Conservation (phyloP, 2,113 vertebrate genomes). For the Aramus guarauna region DNA sequence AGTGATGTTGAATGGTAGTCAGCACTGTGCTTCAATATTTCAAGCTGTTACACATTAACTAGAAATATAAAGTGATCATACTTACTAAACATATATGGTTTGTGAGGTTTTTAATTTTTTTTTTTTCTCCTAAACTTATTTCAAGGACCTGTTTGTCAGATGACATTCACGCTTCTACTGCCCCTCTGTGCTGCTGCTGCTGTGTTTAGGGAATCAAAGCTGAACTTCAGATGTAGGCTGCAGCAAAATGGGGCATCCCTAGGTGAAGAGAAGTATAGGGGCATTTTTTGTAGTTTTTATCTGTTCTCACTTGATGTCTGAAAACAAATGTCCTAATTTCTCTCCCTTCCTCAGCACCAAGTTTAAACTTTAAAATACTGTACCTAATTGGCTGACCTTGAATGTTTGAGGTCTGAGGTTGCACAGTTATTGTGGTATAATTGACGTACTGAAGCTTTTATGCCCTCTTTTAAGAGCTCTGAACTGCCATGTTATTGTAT, state of each 20-base stretch:
- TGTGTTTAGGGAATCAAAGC: constrained; percentile 39
- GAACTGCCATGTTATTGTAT: constrained; percentile 45
- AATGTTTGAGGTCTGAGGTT: constrained; percentile 57
- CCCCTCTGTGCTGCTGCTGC: not conserved
- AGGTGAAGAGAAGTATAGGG: constrained; percentile 25
- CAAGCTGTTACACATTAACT: not conserved
- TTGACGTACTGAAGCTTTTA: constrained; percentile 45
- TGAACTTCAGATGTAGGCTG: constrained; percentile 15
- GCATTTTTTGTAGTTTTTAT: constrained; percentile 38
- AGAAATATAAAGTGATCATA: not conserved
- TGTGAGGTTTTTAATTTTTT: not conserved
- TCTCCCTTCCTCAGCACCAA: constrained; percentile 35
- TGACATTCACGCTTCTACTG: not conserved
- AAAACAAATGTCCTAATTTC: constrained; percentile 65
- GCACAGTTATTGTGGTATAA: constrained; percentile 53
- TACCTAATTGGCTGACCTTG: constrained; percentile 57
- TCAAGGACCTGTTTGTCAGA: constrained; percentile 1
- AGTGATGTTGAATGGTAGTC: not conserved
- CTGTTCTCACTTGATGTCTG: not conserved
- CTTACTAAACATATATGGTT: not conserved
- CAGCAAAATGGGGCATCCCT: constrained; percentile 33
- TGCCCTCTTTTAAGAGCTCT: constrained; percentile 30
- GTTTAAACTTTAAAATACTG: constrained; percentile 56
- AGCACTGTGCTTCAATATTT: not conserved
- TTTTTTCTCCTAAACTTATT: not conserved